Base-by-base conservation (phyloP, 2,113 vertebrate species). In the Pleuronectes platessa region DNA sequence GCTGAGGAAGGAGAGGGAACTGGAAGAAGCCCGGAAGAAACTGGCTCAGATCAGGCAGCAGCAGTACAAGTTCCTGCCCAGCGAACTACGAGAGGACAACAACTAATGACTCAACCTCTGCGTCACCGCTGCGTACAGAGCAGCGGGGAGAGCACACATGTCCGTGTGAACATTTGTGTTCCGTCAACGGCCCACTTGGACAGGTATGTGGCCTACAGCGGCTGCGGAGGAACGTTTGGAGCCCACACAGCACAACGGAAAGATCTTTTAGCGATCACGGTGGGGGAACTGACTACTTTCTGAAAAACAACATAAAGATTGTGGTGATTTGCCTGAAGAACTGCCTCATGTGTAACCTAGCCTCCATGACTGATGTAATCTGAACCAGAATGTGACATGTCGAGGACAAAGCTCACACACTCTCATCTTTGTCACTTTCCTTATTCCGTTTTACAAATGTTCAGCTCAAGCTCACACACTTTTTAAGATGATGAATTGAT, bases 1-100 rank as follows among this genome's bases (percentile, higher is more conserved):
- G 98, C 93, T 99, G 70, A 96, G 97, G 89, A 99, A 99, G 83
- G 98, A 99, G 58, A 91, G 97, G 51, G 98, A 99, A 84, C 91
- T 99, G 86, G 98, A 99, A 88, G 98, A 99, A 87, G 98, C 98
- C 5, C 94, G 98, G 74, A 99, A 98, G 91, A 99, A 98, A 55
- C 93, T 99, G 83, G 98, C 98, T 77, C 98, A 99, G 90, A 99
- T 99, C 83, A 96, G 98, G 71, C 98, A 99, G 90, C 98, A 99
- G 91, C 98, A 99, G 90, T 99, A 99, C 91, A 99, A 99, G 86
- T 99, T 99, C 87, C 91, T 99, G 59, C 98, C 98, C 71, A 98
- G 95, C 0, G 98, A 99, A 76, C 94, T 99, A 60, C 94, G 98
- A 73, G 98, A 99, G 83, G 98, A 99, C 49, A 94, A 95, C 88